Percentiles rank a stretch among this genome's conserved stretches.
Evolutionary conservation across 2,888 invertebrate species (phyloP).

Genomic region (Yponomeuta sedellus): DNA sequence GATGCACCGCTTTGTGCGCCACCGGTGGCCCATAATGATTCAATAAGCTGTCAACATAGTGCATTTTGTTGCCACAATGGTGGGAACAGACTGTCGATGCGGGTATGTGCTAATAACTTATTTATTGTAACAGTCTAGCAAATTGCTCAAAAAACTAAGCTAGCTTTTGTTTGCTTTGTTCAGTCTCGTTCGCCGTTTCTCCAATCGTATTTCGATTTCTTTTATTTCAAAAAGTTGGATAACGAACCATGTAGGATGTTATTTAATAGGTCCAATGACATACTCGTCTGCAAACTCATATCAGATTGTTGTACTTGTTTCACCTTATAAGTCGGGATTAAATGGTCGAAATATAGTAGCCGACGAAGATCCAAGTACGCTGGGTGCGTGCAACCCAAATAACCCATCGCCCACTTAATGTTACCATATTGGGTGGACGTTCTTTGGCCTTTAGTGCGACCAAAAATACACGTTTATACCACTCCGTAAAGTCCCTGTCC

Average conservation of each 20-base stretch:
- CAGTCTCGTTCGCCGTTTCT: background rate
- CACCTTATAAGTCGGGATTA: constrained; percentile 45
- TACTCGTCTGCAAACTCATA: constrained; percentile 26
- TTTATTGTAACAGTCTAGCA: background rate
- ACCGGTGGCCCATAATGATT: constrained; percentile 26
- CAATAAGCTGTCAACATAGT: background rate
- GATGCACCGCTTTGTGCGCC: constrained; percentile 33
- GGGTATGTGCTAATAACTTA: background rate
- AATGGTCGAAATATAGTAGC: constrained; percentile 44
- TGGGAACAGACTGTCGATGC: background rate
- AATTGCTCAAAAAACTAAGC: background rate
- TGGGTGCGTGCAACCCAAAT: constrained; percentile 40
- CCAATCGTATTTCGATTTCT: background rate
- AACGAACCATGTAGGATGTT: constrained; percentile 15
- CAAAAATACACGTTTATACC: constrained; percentile 3
- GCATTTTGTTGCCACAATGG: background rate
- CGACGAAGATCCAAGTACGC: constrained; percentile 43
- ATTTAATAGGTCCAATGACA: constrained; percentile 1
- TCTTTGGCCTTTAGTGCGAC: constrained; percentile 32
- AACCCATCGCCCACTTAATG: constrained; percentile 57
- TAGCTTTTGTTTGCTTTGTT: background rate
- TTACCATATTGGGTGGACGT: constrained; percentile 39
- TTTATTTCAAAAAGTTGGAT: constrained; percentile 1
- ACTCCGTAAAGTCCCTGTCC: background rate
- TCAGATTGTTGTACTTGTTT: constrained; percentile 31